Evolutionary conservation across 2,888 invertebrate species (phyloP), one percentile per base, ranked within the genome.

Genomic region (Achlya flavicornis): DNA sequence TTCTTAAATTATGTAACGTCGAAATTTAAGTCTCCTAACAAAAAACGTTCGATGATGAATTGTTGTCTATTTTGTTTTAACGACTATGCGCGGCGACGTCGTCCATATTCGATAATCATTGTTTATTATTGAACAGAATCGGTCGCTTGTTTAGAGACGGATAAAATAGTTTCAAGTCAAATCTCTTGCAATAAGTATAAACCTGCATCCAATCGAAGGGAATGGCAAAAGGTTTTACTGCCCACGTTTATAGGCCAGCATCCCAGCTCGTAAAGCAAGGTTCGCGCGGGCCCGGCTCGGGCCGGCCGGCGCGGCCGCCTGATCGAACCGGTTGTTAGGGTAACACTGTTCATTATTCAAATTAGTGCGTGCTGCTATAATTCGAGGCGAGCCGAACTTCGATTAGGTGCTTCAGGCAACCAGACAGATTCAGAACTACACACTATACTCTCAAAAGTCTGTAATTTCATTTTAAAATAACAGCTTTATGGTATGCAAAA

Each of bases 291-390:
- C 74, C 67, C 74, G 72, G 67, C 57, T 62, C 66, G 35, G 35
- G 35, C 35, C 35, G 35, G 35, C 6, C 35, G 68, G 63, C 61
- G 63, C 74, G 75, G 77, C 88, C 84, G 88, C 88, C 88, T 90
- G 90, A 87, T 85, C 78, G 79, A 86, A 91, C 91, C 89, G 89
- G 91, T 91, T 83, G 69, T 76, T 69, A 74, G 81, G 86, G 85
- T 86, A 88, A 90, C 90, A 90, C 88, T 89, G 89, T 91, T 89
- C 91, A 90, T 91, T 91, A 92, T 92, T 91, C 88, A 91, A 91
- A 91, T 92, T 90, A 90, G 87, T 89, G 86, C 89, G 86, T 87
- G 89, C 84, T 90, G 89, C 85, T 90, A 88, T 89, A 88, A 88
- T 89, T 89, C 84, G 85, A 87, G 80, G 76, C 85, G 81, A 77